phyloP scores from a whole-genome alignment of 1,140 invertebrate genomes.

The Drosophila rufa region DNA sequence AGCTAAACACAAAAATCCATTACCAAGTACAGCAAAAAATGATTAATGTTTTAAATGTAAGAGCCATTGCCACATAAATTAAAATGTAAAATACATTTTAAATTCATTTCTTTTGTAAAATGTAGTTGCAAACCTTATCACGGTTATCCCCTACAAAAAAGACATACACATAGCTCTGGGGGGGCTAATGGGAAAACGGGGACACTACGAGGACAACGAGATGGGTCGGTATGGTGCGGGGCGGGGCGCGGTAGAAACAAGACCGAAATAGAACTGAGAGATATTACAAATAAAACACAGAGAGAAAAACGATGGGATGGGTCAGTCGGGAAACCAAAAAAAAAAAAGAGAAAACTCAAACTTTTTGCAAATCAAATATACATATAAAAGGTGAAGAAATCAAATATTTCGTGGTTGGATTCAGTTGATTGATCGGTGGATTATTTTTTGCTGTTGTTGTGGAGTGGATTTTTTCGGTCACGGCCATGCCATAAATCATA shows the following conservation, averaged over 20 bases:
- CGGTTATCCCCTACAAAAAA: neutral
- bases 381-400: slow-evolving; percentile 33
- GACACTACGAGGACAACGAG: slow-evolving; percentile 26
- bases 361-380: slow-evolving; percentile 57
- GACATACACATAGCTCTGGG: neutral
- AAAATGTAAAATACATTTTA: neutral
- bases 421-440: slow-evolving; percentile 52
- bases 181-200: neutral
- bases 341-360: slow-evolving; percentile 10
- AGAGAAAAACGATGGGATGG: slow-evolving; percentile 17
- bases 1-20: neutral
- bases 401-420: slow-evolving; percentile 41
- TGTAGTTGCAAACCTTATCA: neutral
- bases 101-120: too few relatives aligned
- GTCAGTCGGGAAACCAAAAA: slow-evolving; percentile 23
- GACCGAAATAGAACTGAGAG: slow-evolving; percentile 19
- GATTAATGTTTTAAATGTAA: neutral
- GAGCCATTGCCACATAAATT: slow-evolving; percentile 4
- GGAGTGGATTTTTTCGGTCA: slow-evolving; percentile 50
- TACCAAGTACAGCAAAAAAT: neutral
- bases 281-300: slow-evolving; percentile 22
- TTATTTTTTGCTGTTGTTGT: slow-evolving; percentile 18
- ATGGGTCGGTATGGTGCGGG: slow-evolving; percentile 4
- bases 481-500: slow-evolving; percentile 78
- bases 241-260: neutral